Percentiles rank a stretch among this genome's conserved stretches.
These are phyloP conservation scores for Zoanthus sociatus DNA, from an alignment of 92 coral and sea anemone species.

Conservation along the genomic window DNA sequence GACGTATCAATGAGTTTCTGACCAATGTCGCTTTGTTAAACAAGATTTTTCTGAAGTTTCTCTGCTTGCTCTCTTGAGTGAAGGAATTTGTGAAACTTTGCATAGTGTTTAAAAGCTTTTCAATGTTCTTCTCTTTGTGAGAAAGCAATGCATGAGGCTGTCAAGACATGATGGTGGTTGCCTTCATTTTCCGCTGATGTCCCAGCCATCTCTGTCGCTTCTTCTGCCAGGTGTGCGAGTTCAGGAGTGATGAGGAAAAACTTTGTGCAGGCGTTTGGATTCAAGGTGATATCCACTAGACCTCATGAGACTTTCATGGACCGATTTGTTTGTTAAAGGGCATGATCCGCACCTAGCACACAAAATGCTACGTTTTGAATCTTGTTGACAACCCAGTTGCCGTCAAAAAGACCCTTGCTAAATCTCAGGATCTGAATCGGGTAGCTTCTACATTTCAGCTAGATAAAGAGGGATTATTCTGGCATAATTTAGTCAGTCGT, in stretches of 20 bases:
- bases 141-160: not conserved
- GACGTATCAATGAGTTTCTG: conserved; percentile 17
- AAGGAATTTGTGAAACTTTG: not conserved
- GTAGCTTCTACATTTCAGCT: conserved; percentile 57
- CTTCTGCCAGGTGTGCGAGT: conserved; percentile 2
- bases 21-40: not conserved
- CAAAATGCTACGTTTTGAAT: conserved; percentile 53
- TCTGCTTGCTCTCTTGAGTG: too few species aligned
- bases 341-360: conserved; percentile 49
- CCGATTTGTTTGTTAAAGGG: conserved; percentile 10
- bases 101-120: conserved; percentile 6
- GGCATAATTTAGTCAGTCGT: conserved; percentile 61
- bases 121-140: conserved; percentile 25
- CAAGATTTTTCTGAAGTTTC: not conserved
- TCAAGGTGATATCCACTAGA: not conserved
- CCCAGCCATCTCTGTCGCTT: conserved; percentile 20
- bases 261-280: not conserved
- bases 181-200: too few species aligned
- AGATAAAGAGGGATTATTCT: conserved; percentile 66
- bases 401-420: conserved; percentile 53
- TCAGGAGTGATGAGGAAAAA: conserved; percentile 13
- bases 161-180: conserved; percentile 37
- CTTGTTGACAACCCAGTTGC: conserved; percentile 70
- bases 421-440: conserved; percentile 56
- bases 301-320: conserved; percentile 15